Base-by-base conservation (phyloP, 2,888 invertebrate genomes). In the Cordilura impudica region DNA sequence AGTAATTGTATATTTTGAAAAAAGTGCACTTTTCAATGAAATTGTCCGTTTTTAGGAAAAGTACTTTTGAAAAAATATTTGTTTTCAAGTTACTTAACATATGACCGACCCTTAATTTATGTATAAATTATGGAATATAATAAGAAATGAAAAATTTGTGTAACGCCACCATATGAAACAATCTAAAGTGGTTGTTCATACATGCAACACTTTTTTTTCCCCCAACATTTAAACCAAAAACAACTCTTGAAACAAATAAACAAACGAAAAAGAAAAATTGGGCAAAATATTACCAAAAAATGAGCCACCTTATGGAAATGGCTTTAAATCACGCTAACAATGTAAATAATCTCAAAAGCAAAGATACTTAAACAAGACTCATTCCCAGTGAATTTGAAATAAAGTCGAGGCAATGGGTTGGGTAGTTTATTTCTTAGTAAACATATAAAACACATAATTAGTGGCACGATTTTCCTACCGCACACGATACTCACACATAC, bases 371-470 rank as follows among this genome's bases (percentile, higher is more conserved):
- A 51, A 35, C 18, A 16, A 56, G 31, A 54, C 54, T 43, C 47
- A n/a, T 16, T 45, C 63, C 54, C 23, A 10, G 12, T 35, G 26
- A 26, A 26, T 4, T n/a, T n/a, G n/a, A 7, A 39, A n/a, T 39
- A 12, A n/a, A 39, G 2, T 39, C 3, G 35, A 39, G 35, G 26
- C 39, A 5, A 16, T 23, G 49, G 67, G 56, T 53, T 56, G 61
- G 56, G 49, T 61, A 12, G 16, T 71, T 54, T 51, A 58, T 61
- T 65, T 61, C 53, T 54, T 65, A 3, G 54, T 39, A 18, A 75
- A 75, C 58, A 67, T 71, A 67, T 74, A 71, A 79, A 79, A 79
- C 79, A 79, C 75, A 75, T 75, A 79, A 79, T 79, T 79, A 79
- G 75, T 76, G 67, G 75, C 75, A 79, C 69, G 75, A 71, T 75